A percentile compares a stretch with the other conserved stretches of the same genome.
These are phyloP conservation scores for Mus musculus DNA, from an alignment of 2,113 vertebrate species.

Conservation along the genomic window DNA sequence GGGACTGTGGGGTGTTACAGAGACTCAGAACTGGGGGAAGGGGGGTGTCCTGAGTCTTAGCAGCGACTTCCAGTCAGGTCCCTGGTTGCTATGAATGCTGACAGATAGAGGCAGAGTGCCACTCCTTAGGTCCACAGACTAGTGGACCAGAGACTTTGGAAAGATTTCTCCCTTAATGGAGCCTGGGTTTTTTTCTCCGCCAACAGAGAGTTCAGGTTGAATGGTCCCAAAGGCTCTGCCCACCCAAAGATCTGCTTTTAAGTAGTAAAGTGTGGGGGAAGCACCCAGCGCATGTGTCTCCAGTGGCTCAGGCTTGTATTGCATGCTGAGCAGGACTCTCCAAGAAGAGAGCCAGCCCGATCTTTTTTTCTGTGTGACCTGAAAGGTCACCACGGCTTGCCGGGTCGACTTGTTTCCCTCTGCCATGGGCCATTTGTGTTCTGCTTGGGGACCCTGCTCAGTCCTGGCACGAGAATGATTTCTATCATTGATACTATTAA, in stretches of 20 bases:
- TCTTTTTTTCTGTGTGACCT: background rate
- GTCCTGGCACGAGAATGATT: background rate
- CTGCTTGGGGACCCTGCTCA: background rate
- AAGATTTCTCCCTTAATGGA: too few relatives aligned
- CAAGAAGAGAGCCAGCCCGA: background rate
- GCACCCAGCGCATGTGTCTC: background rate
- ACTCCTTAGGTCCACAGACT: rapidly evolving
- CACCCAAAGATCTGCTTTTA: background rate
- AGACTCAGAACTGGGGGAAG: background rate
- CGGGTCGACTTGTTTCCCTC: rapidly evolving
- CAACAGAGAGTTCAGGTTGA: background rate
- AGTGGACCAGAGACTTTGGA: rapidly evolving
- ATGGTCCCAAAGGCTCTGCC: background rate
- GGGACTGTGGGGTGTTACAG: background rate
- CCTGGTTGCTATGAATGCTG: rapidly evolving
- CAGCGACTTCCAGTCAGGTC: too few relatives aligned
- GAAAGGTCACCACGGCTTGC: rapidly evolving
- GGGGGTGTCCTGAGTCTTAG: background rate
- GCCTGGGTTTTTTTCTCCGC: background rate
- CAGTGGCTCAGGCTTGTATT: background rate
- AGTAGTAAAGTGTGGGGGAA: background rate
- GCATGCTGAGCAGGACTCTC: background rate
- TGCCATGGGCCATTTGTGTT: background rate
- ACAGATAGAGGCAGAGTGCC: rapidly evolving
- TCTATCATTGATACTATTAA: background rate